Conservation (phyloP, 2,797 vertebrate species). For the Sarcophilus harrisii region DNA sequence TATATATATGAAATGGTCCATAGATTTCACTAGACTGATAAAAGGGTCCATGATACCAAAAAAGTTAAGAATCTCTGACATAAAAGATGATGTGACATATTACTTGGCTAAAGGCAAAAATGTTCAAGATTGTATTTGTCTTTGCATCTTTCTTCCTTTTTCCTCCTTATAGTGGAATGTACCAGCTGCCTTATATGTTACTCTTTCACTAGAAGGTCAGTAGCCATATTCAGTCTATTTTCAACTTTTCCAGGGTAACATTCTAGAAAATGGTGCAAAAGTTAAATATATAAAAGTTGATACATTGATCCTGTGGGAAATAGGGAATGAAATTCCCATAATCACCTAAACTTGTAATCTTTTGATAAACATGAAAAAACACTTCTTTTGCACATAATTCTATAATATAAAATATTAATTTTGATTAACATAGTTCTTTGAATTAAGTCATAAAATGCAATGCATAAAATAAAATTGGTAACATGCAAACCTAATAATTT, state of each 20-base stretch:
- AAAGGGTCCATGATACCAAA: neutral
- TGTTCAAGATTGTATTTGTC: conserved; percentile 51
- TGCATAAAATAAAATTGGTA: neutral
- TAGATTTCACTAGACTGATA: neutral
- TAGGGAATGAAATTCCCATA: neutral
- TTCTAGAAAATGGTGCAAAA: neutral
- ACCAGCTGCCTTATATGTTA: neutral
- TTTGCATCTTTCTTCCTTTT: conserved; percentile 9
- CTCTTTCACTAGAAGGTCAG: conserved; percentile 18
- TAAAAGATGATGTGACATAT: conserved; percentile 37
- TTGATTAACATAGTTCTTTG: neutral
- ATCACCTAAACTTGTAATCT: neutral
- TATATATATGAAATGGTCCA: no score
- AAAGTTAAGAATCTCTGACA: conserved; percentile 16
- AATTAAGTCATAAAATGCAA: neutral
- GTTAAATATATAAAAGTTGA: neutral
- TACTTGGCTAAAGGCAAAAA: conserved; percentile 32
- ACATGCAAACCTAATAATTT: neutral
- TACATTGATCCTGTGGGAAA: neutral
- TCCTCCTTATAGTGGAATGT: conserved; percentile 45
- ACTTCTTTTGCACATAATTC: neutral
- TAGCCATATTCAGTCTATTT: conserved; percentile 9
- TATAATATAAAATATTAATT: neutral
- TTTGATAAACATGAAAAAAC: neutral
- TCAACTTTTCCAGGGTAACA: neutral